These are phyloP conservation scores for Caenorhabditis doughertyi DNA, from an alignment of 2,888 invertebrate species.

Conservation along the genomic window DNA sequence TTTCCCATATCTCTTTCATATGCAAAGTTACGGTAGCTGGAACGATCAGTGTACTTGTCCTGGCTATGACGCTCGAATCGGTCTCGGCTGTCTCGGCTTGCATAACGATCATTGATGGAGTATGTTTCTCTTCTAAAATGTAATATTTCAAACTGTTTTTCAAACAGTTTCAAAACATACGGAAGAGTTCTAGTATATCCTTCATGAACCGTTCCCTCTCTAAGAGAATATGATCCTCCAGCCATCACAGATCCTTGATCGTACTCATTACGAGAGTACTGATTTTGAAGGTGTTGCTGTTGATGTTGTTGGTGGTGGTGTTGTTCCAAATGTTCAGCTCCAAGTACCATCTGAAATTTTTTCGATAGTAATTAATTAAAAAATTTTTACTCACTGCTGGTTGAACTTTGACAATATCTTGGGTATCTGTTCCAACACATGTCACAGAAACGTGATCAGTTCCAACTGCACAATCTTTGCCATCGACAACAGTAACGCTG, in stretches of 20 bases:
- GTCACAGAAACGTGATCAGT: slow-evolving; percentile 53
- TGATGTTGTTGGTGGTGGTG: slow-evolving; percentile 35
- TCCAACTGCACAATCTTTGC: slow-evolving; percentile 58
- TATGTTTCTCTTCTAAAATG: slow-evolving; percentile 40
- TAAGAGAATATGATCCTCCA: slow-evolving; percentile 65
- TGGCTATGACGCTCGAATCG: slow-evolving; percentile 51
- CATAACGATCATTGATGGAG: slow-evolving; percentile 34
- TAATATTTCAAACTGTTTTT: neutral
- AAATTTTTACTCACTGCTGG: slow-evolving; percentile 64
- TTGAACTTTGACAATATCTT: slow-evolving; percentile 62
- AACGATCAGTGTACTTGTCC: slow-evolving; percentile 57
- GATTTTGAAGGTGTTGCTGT: slow-evolving; percentile 11
- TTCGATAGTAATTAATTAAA: neutral
- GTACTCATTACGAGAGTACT: slow-evolving; percentile 40
- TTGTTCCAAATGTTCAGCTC: slow-evolving; percentile 36
- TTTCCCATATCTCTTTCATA: slow-evolving; percentile 71
- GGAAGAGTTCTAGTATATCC: slow-evolving; percentile 61
- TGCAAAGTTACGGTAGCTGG: slow-evolving; percentile 70
- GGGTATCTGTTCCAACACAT: slow-evolving; percentile 58
- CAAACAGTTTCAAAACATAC: slow-evolving; percentile 3
- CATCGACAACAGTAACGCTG: slow-evolving; percentile 51
- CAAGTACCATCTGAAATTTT: slow-evolving; percentile 40
- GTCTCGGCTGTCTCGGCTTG: slow-evolving; percentile 43
- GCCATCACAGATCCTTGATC: slow-evolving; percentile 54
- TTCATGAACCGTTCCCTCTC: slow-evolving; percentile 69